phyloP scores from a whole-genome alignment of 2,113 vertebrate genomes.

The Clarias magur region DNA sequence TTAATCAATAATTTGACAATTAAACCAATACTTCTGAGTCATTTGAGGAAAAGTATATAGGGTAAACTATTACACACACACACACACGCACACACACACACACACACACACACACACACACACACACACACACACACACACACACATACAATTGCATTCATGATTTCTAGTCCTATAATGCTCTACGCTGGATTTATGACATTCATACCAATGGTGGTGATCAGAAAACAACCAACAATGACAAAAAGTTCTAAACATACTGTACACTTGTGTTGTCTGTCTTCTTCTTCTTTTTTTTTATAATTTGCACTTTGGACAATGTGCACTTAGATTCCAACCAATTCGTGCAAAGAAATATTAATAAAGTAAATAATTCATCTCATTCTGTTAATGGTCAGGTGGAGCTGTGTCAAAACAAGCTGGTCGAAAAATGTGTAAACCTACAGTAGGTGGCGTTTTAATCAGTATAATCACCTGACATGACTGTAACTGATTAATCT shows the following conservation, averaged over 20 bases:
- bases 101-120: no score
- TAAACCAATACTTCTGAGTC: no score
- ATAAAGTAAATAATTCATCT: background rate
- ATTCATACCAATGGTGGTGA: no score
- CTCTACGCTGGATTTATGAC: no score
- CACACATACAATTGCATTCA: background rate
- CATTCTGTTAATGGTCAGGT: conserved; percentile 2
- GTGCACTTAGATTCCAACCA: background rate
- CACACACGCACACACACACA: no score
- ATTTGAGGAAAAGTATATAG: no score
- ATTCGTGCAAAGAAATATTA: background rate
- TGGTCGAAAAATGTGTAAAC: background rate
- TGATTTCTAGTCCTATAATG: background rate
- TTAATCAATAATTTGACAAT: no score
- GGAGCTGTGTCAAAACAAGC: background rate
- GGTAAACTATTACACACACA: background rate
- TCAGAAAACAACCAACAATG: no score
- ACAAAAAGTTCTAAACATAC: background rate
- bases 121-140: background rate
- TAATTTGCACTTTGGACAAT: background rate
- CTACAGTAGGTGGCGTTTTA: background rate
- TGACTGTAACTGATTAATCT: background rate
- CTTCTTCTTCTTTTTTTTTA: background rate
- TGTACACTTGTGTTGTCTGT: background rate
- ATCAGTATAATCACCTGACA: background rate